A percentile compares a stretch with the other conserved stretches of the same genome.
These are phyloP conservation scores for Nymphalis io DNA, from an alignment of 1,140 invertebrate species.

Conservation along the genomic window DNA sequence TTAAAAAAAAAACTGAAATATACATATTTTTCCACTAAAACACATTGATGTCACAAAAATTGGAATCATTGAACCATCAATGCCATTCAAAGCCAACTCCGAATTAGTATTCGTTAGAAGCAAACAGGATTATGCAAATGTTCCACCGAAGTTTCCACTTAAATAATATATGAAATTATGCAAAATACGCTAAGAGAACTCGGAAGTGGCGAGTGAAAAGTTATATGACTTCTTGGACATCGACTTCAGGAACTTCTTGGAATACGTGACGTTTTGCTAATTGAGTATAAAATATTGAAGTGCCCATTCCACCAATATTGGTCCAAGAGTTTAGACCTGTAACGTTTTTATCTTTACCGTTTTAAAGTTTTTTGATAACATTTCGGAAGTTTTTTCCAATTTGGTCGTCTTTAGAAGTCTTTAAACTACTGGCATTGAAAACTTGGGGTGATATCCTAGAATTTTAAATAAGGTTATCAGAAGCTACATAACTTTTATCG, in stretches of 20 bases:
- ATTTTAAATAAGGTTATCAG: slow-evolving; percentile 8
- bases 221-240: slow-evolving; percentile 46
- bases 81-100: slow-evolving; percentile 8
- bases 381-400: slow-evolving; percentile 7
- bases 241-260: slow-evolving; percentile 16
- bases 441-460: slow-evolving; percentile 13
- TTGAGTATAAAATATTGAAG: slow-evolving; percentile 42
- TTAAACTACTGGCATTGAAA: slow-evolving; percentile 5
- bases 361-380: slow-evolving; percentile 14
- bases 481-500: neutral
- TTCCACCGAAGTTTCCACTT: slow-evolving; percentile 49
- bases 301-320: slow-evolving; percentile 21
- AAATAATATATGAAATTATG: slow-evolving; percentile 67
- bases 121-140: slow-evolving; percentile 52
- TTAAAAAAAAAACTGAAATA: too few relatives aligned
- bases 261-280: slow-evolving; percentile 40
- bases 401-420: neutral
- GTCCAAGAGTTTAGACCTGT: slow-evolving; percentile 30
- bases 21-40: too few relatives aligned
- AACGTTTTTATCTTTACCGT: slow-evolving; percentile 13
- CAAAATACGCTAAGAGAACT: slow-evolving; percentile 42
- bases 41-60: neutral
- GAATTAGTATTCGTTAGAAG: slow-evolving; percentile 48
- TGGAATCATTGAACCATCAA: slow-evolving; percentile 9
- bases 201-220: slow-evolving; percentile 32